phyloP scores from a whole-genome alignment of 2,113 vertebrate species.

The Stictonetta naevosa region DNA sequence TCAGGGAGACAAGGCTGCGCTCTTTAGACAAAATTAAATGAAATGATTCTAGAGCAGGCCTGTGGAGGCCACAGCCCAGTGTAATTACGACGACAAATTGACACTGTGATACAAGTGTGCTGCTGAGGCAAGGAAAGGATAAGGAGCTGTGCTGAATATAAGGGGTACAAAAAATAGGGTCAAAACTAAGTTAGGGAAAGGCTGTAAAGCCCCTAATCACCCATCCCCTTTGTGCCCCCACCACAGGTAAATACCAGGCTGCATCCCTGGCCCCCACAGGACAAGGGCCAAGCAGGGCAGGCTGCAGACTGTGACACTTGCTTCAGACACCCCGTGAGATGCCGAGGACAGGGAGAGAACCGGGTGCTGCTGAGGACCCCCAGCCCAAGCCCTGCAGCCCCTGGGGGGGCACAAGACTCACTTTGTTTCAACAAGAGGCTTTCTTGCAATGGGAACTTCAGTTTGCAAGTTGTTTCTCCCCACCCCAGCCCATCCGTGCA shows the following conservation, averaged over 20 bases:
- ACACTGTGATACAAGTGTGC: constrained; percentile 22
- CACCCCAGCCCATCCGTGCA: not conserved
- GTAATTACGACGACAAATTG: constrained; percentile 44
- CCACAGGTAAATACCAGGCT: no score
- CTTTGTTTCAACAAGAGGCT: not conserved
- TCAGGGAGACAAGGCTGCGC: not conserved
- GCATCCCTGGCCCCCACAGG: not conserved
- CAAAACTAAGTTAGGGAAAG: not conserved
- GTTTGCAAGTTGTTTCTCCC: not conserved
- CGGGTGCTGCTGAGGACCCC: accelerated
- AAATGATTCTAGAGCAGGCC: constrained; percentile 44
- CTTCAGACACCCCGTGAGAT: no score
- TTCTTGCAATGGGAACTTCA: not conserved
- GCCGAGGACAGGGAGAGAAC: not conserved
- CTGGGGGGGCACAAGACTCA: not conserved
- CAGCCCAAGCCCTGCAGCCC: not conserved
- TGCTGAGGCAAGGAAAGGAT: constrained; percentile 52
- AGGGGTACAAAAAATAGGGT: not conserved
- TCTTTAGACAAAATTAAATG: constrained; percentile 50
- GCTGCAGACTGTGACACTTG: no score
- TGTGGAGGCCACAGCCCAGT: not conserved
- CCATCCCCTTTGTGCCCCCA: not conserved
- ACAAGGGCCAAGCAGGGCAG: no score
- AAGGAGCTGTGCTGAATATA: constrained; percentile 23
- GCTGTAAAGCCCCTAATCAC: not conserved